These are phyloP conservation scores for Tetheella fluctuosa DNA, from an alignment of 2,888 invertebrate species.

Conservation along the genomic window DNA sequence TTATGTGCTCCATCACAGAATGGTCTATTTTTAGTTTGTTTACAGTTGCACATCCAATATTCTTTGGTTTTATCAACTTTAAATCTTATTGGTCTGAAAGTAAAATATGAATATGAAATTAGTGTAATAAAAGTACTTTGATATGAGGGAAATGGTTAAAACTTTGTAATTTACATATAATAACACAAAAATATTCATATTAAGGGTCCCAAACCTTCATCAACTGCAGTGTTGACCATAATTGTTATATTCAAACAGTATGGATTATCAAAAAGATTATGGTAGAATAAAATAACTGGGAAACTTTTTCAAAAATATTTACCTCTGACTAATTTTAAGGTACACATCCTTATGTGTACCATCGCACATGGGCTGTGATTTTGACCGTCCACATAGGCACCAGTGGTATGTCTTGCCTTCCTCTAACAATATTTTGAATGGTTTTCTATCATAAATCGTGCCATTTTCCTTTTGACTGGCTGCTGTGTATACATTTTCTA, in stretches of 20 bases:
- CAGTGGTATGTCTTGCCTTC: slow-evolving; percentile 92
- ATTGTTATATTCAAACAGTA: too few relatives aligned
- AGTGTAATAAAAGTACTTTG: too few relatives aligned
- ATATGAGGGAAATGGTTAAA: too few relatives aligned
- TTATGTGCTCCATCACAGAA: slow-evolving; percentile 99
- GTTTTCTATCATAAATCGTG: slow-evolving; percentile 93
- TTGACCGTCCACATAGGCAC: slow-evolving; percentile 97
- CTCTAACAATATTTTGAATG: slow-evolving; percentile 90
- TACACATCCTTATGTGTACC: slow-evolving; percentile 92
- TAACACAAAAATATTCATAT: too few relatives aligned
- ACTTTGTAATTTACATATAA: too few relatives aligned
- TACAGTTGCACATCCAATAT: slow-evolving; percentile 99
- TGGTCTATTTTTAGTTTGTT: slow-evolving; percentile 96
- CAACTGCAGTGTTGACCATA: too few relatives aligned
- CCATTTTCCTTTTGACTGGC: slow-evolving; percentile 89
- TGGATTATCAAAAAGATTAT: background rate
- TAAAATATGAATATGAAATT: slow-evolving; percentile 14
- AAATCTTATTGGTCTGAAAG: slow-evolving; percentile 90
- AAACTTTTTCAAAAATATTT: slow-evolving; percentile 18
- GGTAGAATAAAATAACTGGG: too few relatives aligned
- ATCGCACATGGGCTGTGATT: slow-evolving; percentile 97
- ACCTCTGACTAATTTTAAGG: slow-evolving; percentile 89
- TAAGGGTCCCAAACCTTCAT: too few relatives aligned
- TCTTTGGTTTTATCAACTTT: slow-evolving; percentile 93
- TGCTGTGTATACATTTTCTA: slow-evolving; percentile 85